Conservation (phyloP, 2,113 vertebrate species). For the Pterocles gutturalis region DNA sequence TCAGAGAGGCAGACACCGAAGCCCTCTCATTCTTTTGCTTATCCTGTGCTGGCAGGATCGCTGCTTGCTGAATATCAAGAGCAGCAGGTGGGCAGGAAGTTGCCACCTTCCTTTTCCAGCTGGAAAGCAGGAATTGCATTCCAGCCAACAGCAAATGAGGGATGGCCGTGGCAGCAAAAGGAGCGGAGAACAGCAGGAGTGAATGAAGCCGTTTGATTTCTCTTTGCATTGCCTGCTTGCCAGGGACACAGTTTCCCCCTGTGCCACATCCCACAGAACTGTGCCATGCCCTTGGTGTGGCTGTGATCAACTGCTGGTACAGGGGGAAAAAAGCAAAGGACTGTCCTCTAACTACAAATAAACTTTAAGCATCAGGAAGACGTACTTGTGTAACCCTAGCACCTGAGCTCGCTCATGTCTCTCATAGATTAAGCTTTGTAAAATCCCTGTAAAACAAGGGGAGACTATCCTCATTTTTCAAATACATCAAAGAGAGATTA, state of each 20-base stretch:
- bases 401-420: neutral
- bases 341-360: neutral
- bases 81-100: neutral
- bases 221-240: neutral
- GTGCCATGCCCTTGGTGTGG: neutral
- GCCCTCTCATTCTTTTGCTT: neutral
- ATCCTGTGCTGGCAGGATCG: neutral
- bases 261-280: neutral
- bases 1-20: neutral
- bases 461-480: neutral
- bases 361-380: neutral
- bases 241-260: neutral
- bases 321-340: neutral
- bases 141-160: neutral
- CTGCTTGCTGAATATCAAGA: neutral
- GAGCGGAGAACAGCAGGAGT: neutral
- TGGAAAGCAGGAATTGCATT: neutral
- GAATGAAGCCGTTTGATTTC: neutral
- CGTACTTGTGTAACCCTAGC: neutral
- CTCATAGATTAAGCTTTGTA: neutral
- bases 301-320: neutral
- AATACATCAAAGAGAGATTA: neutral
- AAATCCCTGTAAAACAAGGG: neutral
- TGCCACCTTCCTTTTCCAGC: neutral
- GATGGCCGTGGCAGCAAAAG: neutral